Conservation (phyloP, 2,888 invertebrate species). For the Ochropleura leucogaster region DNA sequence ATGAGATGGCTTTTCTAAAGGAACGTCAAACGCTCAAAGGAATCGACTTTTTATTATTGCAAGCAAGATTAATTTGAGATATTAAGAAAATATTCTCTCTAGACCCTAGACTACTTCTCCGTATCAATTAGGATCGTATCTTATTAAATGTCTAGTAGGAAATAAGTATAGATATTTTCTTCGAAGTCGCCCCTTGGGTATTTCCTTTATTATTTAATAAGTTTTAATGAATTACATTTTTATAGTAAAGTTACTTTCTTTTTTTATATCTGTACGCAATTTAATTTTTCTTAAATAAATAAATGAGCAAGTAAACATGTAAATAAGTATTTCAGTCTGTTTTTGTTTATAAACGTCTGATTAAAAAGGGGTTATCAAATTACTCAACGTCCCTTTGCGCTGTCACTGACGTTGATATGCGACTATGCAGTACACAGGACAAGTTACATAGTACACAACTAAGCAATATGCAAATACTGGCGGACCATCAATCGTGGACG, state of each 20-base stretch:
- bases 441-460: constrained; percentile 57
- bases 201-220: not conserved
- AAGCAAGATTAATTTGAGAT: constrained; percentile 1
- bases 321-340: too few species aligned
- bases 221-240: too few species aligned
- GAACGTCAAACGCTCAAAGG: not conserved
- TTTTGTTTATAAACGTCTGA: not conserved
- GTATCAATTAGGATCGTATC: constrained; percentile 22
- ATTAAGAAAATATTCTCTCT: not conserved
- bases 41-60: not conserved
- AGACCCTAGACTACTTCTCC: not conserved
- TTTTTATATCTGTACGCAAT: too few species aligned
- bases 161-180: constrained; percentile 5
- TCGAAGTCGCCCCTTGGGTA: not conserved
- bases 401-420: constrained; percentile 38
- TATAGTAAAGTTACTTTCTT: too few species aligned
- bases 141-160: constrained; percentile 7
- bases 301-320: too few species aligned
- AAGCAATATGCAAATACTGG: constrained; percentile 80
- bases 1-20: not conserved
- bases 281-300: too few species aligned
- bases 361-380: not conserved
- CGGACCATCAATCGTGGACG: constrained; percentile 77
- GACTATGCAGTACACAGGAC: constrained; percentile 32
- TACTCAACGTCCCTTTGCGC: constrained; percentile 25